phyloP scores from a whole-genome alignment of 1,140 invertebrate genomes.

The Diachasma alloeum region DNA sequence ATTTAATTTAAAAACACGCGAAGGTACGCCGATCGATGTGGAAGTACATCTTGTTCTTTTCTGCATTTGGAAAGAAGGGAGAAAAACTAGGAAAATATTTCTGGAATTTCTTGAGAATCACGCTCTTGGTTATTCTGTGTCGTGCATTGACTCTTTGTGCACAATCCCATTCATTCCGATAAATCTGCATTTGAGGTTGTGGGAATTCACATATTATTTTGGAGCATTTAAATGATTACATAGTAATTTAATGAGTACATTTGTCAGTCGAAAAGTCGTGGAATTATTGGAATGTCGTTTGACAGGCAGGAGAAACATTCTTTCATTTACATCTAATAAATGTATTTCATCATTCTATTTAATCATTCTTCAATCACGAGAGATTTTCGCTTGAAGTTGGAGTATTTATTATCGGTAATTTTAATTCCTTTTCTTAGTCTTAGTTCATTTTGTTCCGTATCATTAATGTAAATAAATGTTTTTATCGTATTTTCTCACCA shows the following conservation, averaged over 20 bases:
- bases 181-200: not conserved
- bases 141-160: not conserved
- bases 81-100: not conserved
- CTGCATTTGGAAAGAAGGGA: not conserved
- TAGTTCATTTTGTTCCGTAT: conserved; percentile 18
- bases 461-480: conserved; percentile 46
- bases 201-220: not conserved
- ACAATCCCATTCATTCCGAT: not conserved
- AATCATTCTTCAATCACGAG: not conserved
- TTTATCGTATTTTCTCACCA: conserved; percentile 37
- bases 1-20: not conserved
- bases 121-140: no score
- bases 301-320: not conserved
- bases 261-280: not conserved
- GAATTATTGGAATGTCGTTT: not conserved
- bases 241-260: not conserved
- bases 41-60: not conserved
- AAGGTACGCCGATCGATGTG: not conserved
- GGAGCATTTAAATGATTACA: not conserved
- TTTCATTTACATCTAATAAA: not conserved
- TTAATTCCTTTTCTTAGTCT: conserved; percentile 19
- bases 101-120: not conserved
- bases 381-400: not conserved
- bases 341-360: not conserved
- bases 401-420: conserved; percentile 18